Conservation (phyloP, 2,797 vertebrate genomes). For the Macroramphosus scolopax region DNA sequence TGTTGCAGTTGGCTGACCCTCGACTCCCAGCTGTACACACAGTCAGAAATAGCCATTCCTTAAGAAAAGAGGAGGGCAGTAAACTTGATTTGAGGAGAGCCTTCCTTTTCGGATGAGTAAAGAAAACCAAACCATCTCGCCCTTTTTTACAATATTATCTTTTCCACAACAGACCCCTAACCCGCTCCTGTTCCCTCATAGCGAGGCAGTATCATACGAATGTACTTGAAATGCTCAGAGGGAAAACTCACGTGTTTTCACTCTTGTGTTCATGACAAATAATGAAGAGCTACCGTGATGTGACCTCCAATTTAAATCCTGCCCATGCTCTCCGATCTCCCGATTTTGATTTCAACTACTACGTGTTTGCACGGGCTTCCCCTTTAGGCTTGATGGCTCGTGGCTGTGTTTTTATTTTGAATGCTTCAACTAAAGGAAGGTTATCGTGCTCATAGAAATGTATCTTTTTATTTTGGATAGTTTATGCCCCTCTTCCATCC, state of each 20-base stretch:
- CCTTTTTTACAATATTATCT: too few relatives aligned
- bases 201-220: too few relatives aligned
- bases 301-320: slow-evolving; percentile 30
- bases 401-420: slow-evolving; percentile 26
- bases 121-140: slow-evolving; percentile 9
- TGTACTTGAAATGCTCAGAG: slow-evolving; percentile 29
- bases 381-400: background rate
- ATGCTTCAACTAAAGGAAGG: background rate
- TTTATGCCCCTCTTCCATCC: slow-evolving; percentile 10
- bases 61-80: slow-evolving; percentile 17
- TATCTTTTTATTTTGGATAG: slow-evolving; percentile 2
- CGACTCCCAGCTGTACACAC: slow-evolving; percentile 36
- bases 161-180: background rate
- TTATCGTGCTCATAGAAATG: slow-evolving; percentile 8
- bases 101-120: slow-evolving; percentile 8
- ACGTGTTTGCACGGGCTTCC: slow-evolving; percentile 8
- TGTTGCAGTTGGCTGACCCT: slow-evolving; percentile 49
- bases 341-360: slow-evolving; percentile 30
- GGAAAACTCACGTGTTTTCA: slow-evolving; percentile 58
- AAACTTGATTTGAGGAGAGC: slow-evolving; percentile 27
- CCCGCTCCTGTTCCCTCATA: slow-evolving; percentile 10
- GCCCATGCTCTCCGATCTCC: slow-evolving; percentile 15
- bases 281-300: slow-evolving; percentile 53
- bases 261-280: slow-evolving; percentile 56
- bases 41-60: slow-evolving; percentile 50